Conservation (phyloP, 1,140 invertebrate genomes). For the Aradophagus sp. region DNA sequence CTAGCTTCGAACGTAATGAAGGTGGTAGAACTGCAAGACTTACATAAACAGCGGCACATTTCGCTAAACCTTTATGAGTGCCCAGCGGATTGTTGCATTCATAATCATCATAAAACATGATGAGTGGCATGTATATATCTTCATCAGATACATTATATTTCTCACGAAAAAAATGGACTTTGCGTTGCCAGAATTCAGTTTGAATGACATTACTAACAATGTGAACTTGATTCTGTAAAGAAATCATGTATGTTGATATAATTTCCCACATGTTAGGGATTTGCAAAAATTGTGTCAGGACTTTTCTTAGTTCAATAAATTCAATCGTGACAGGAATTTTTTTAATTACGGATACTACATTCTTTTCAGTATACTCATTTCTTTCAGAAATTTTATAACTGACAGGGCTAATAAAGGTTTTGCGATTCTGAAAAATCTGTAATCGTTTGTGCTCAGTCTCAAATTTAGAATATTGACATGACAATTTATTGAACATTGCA, state of each 20-base stretch:
- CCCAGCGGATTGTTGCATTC: conserved; percentile 36
- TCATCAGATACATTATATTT: conserved; percentile 6
- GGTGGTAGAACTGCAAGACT: conserved; percentile 57
- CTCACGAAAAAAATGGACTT: conserved; percentile 12
- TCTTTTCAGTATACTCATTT: conserved; percentile 14
- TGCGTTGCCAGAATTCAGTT: conserved; percentile 9
- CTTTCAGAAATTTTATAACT: conserved; percentile 27
- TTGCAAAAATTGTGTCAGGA: conserved; percentile 37
- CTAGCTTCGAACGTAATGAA: conserved; percentile 44
- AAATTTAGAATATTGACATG: conserved; percentile 6
- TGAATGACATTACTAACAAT: conserved; percentile 21
- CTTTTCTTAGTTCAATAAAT: conserved; percentile 27
- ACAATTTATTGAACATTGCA: conserved; percentile 20
- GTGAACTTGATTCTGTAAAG: conserved; percentile 15
- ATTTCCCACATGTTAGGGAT: conserved; percentile 23
- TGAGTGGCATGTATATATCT: conserved; percentile 12
- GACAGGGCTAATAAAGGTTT: conserved; percentile 33
- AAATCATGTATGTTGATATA: conserved; percentile 27
- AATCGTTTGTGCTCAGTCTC: conserved; percentile 31
- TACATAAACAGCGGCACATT: conserved; percentile 59
- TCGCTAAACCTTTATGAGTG: conserved; percentile 52
- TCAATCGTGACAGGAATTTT: conserved; percentile 18
- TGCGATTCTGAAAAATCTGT: conserved; percentile 23
- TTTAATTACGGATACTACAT: conserved; percentile 9
- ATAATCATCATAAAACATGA: conserved; percentile 17